Evolutionary conservation across 2,797 vertebrate species (phyloP), one percentile per base, ranked within the genome.

Genomic region (Sebastes taczanowskii): DNA sequence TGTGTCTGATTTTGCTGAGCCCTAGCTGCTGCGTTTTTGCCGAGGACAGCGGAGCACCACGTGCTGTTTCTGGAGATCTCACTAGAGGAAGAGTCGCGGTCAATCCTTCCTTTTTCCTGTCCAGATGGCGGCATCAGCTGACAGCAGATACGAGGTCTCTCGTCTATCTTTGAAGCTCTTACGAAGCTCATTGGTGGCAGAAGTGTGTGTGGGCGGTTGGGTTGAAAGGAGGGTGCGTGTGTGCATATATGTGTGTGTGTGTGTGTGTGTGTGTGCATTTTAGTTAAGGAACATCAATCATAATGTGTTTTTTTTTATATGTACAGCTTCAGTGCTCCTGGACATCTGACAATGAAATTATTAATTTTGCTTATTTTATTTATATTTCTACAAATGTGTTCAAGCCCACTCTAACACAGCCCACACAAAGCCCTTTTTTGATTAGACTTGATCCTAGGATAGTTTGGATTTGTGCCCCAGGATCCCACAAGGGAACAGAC

Each of bases 71-170:
- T 87, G 80, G 61, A 63, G 76, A 82, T 76, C 34, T 25, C 61
- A 71, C 53, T 42, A 61, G 83, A 83, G 86, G 86, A 90, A 91
- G 80, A 89, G 74, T 67, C 29, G 74, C 35, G 11, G 89, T 82
- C 27, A 35, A 74, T 84, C 53, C 90, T 93, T 93, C 89, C 93
- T 85, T 85, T 88, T 94, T 94, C 91, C 92, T 90, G 92, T 90
- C 91, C 94, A 95, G 94, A 95, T 94, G 94, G 92, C 90, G 72
- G 86, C 81, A 81, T 93, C 91, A 91, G 92, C 87, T 93, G 86
- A 93, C 79, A 58, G 81, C 76, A 89, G 90, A 93, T 90, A 88
- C 4, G 5, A 74, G 53, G 53, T 71, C 63, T 89, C 83, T 83
- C 46, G 68, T 77, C 82, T 85, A 72, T 85, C 85, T 86, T 79